These are phyloP conservation scores for Ailuropoda melanoleuca DNA, from an alignment of 2,113 vertebrate species.

Conservation along the genomic window DNA sequence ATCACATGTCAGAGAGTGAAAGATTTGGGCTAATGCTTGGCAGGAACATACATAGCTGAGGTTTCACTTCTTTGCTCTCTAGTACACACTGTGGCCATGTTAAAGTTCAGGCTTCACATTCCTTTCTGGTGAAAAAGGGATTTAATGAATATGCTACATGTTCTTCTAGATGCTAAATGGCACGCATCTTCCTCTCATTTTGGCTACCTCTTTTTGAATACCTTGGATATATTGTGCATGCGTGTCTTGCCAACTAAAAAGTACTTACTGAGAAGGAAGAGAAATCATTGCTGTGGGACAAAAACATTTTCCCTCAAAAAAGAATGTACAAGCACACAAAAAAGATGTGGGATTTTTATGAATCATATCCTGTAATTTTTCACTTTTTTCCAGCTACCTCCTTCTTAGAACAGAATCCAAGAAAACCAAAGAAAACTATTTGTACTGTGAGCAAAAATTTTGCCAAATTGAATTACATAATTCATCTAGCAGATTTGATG, in stretches of 20 bases:
- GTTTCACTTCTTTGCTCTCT: slow-evolving; percentile 64
- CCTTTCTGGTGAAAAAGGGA: slow-evolving; percentile 56
- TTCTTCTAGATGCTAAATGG: slow-evolving; percentile 72
- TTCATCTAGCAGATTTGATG: slow-evolving; percentile 74
- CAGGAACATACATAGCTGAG: slow-evolving; percentile 55
- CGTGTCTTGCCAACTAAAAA: slow-evolving; percentile 56
- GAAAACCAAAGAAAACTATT: slow-evolving; percentile 81
- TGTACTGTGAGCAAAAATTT: slow-evolving; percentile 77
- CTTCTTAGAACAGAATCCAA: slow-evolving; percentile 79
- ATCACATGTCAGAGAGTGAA: slow-evolving; percentile 41
- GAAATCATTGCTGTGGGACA: slow-evolving; percentile 80
- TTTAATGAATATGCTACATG: slow-evolving; percentile 69
- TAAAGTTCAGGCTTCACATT: slow-evolving; percentile 71
- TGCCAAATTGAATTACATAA: slow-evolving; percentile 78
- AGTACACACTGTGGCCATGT: slow-evolving; percentile 61
- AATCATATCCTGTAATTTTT: slow-evolving; percentile 88
- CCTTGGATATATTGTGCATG: background rate
- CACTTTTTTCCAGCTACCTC: slow-evolving; percentile 78
- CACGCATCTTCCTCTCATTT: slow-evolving; percentile 70
- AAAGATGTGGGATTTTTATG: slow-evolving; percentile 86
- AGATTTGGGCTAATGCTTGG: slow-evolving; percentile 55
- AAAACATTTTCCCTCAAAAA: slow-evolving; percentile 83
- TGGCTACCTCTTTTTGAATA: slow-evolving; percentile 71
- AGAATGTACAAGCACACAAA: slow-evolving; percentile 78
- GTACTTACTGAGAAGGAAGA: slow-evolving; percentile 40